These are phyloP conservation scores for Camarhynchus parvulus DNA, from an alignment of 2,113 vertebrate genomes.

Conservation along the genomic window DNA sequence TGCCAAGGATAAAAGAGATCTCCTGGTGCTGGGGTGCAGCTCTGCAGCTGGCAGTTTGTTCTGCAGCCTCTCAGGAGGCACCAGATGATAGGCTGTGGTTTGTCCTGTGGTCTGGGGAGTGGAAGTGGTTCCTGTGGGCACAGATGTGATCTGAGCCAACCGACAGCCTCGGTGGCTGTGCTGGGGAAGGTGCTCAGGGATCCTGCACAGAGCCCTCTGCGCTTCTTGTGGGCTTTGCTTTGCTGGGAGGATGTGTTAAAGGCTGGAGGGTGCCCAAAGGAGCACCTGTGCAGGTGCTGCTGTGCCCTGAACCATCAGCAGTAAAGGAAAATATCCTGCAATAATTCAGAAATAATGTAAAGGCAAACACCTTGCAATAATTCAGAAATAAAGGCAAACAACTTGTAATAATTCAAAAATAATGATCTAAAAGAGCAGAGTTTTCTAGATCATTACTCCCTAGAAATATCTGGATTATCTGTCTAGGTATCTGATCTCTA, in stretches of 20 bases:
- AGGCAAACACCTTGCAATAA: no score
- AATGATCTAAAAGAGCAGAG: neutral
- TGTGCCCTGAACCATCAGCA: neutral
- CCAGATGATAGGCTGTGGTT: constrained; percentile 59
- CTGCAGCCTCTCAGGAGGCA: neutral
- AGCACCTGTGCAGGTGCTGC: neutral
- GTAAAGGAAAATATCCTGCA: fast-evolving
- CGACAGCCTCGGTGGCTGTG: neutral
- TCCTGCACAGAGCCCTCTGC: neutral
- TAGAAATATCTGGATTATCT: neutral
- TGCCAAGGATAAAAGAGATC: neutral
- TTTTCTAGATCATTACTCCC: neutral
- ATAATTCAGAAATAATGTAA: neutral
- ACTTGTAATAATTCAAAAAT: no score
- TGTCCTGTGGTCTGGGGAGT: constrained; percentile 66
- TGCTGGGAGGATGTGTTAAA: neutral
- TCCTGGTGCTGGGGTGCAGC: neutral
- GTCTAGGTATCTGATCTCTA: neutral
- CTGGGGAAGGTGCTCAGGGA: constrained; percentile 23
- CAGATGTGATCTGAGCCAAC: constrained; percentile 66
- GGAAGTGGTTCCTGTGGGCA: constrained; percentile 76
- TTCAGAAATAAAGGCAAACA: neutral
- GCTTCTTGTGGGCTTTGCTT: neutral
- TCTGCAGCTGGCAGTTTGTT: neutral
- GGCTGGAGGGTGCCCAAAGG: neutral